A percentile compares a stretch with the other conserved stretches of the same genome.
Evolutionary conservation across 92 coral and sea anemone species (phyloP).

Genomic region (Anthopleura xanthogrammica): DNA sequence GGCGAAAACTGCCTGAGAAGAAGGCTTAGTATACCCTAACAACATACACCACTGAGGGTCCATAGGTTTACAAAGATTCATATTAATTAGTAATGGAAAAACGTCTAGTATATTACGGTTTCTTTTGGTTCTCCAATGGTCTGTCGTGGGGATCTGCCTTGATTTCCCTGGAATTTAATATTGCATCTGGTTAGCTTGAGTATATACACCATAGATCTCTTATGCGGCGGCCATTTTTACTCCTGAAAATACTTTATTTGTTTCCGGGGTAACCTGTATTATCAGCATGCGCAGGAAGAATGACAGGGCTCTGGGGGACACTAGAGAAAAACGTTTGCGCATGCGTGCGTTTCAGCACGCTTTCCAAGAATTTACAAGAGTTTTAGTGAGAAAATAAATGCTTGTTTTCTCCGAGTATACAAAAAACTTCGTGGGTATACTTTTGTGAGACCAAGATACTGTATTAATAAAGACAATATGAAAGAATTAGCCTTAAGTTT

Average conservation of each 20-base stretch:
- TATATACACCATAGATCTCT: not conserved
- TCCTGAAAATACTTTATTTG: not conserved
- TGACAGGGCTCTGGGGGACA: not conserved
- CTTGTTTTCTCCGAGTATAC: too few species aligned
- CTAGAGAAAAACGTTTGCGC: too few species aligned
- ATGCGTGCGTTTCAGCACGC: too few species aligned
- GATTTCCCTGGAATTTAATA: constrained; percentile 1
- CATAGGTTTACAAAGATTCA: not conserved
- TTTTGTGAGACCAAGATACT: too few species aligned
- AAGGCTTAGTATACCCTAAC: too few species aligned
- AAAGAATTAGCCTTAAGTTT: too few species aligned
- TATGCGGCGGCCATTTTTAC: not conserved
- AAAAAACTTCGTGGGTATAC: too few species aligned
- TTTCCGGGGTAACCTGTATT: not conserved
- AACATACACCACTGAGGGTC: not conserved
- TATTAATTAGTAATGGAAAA: not conserved
- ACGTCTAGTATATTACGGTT: constrained; percentile 10
- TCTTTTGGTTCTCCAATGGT: constrained; percentile 25
- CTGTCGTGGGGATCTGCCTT: not conserved
- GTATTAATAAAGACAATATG: too few species aligned
- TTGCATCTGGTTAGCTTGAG: not conserved
- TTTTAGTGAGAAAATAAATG: too few species aligned
- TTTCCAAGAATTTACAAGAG: too few species aligned
- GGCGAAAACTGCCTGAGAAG: too few species aligned
- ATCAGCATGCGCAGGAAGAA: too few species aligned